Evolutionary conservation across 2,113 vertebrate species (phyloP), one percentile per base, ranked within the genome.

Genomic region (Toxostoma redivivum): DNA sequence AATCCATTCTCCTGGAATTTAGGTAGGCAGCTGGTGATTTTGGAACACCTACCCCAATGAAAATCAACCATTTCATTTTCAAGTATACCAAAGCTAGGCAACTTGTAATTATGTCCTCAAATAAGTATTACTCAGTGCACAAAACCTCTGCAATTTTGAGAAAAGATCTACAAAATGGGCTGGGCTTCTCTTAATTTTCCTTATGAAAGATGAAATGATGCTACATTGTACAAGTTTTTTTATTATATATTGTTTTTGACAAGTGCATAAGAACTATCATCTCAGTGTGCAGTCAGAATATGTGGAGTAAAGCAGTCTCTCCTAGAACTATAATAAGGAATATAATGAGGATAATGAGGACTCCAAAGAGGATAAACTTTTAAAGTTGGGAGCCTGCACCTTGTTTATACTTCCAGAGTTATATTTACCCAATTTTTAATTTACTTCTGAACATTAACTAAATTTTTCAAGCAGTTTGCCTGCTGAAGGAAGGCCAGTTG

Each of bases 321-420:
- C 15, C 28, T 42, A 28, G 54, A 28, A 73, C 4, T 53, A 60
- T 22, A 60, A 30, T 38, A 28, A 73, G 3, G 8, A 38, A 51
- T n/a, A 58, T 58, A 51, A 38, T 30, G 12, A 47, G 23, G 40
- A 38, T 38, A 73, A 73, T 64, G 28, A 54, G 37, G 4, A 62
- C 37, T 80, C 37, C 35, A 74, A 10, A 74, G 23, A 93, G 33
- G 23, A 69, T 76, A 65, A 91, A 83, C 61, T 84, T 35, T 91
- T 91, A 66, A 86, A 89, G 6, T 2, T 74, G 50, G 31, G 16
- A 89, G 5, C 17, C 23, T 35, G 65, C 4, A 58, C 6, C n/a
- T 88, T 88, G 17, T 91, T 97, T 94, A 85, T 33, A 82, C 24
- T 83, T n/a, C 47, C 45, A 71, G 57, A 94, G 83, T 94, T 95